Evolutionary conservation across 2,888 invertebrate genomes (phyloP).

Genomic region (Drosophila leonis): DNA sequence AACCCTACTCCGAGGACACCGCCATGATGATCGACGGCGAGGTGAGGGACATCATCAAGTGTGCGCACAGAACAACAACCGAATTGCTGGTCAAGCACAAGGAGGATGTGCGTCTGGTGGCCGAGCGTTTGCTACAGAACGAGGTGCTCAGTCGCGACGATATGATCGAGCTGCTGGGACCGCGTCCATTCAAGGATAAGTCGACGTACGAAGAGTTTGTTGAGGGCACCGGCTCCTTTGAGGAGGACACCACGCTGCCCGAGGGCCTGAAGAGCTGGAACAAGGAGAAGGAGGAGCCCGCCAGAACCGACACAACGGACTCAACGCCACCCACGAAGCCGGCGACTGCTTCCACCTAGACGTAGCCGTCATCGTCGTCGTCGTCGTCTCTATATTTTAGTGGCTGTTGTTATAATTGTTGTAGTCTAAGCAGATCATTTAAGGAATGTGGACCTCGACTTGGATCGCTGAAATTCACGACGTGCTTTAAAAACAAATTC

Average conservation of each 20-base stretch:
- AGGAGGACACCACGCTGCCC: slow-evolving; percentile 97
- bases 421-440: slow-evolving; percentile 46
- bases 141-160: slow-evolving; percentile 98
- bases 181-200: slow-evolving; percentile 98
- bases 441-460: slow-evolving; percentile 21
- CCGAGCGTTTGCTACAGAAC: slow-evolving; percentile 94
- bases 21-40: slow-evolving; percentile 98
- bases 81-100: slow-evolving; percentile 92
- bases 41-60: slow-evolving; percentile 91
- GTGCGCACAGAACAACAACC: slow-evolving; percentile 93
- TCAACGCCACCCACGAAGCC: slow-evolving; percentile 72
- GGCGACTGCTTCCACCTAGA: slow-evolving; percentile 64
- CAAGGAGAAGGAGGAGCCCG: slow-evolving; percentile 87
- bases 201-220: slow-evolving; percentile 99
- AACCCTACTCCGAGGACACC: slow-evolving; percentile 99
- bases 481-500: slow-evolving; percentile 30
- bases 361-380: neutral
- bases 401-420: slow-evolving; percentile 43
- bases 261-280: slow-evolving; percentile 99
- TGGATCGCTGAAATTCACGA: slow-evolving; percentile 29
- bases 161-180: slow-evolving; percentile 98
- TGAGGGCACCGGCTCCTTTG: slow-evolving; percentile 98
- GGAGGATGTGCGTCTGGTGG: slow-evolving; percentile 94
- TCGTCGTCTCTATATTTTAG: slow-evolving; percentile 10
- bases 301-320: slow-evolving; percentile 45